phyloP scores from a whole-genome alignment of 2,888 invertebrate species.

The Calliphora vomitoria region DNA sequence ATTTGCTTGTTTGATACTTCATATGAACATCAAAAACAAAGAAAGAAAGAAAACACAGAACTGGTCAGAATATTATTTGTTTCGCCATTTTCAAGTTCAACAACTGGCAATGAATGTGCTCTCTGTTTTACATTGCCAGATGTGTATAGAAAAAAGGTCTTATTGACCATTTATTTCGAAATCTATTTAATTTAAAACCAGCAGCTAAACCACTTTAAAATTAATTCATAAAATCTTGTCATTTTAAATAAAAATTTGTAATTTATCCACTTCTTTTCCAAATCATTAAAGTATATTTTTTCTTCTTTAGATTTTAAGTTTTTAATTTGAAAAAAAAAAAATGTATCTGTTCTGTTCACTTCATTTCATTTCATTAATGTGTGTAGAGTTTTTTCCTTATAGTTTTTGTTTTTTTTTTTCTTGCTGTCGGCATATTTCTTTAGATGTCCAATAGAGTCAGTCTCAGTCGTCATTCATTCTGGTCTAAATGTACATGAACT shows the following conservation, averaged over 20 bases:
- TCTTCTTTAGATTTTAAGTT: not conserved
- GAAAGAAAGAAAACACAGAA: not conserved
- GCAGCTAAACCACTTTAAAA: not conserved
- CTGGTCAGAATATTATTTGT: not conserved
- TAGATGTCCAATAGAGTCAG: conserved; percentile 57
- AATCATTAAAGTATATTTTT: not conserved
- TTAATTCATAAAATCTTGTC: conserved; percentile 2
- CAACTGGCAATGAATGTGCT: conserved; percentile 1
- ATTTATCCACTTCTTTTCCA: conserved; percentile 21
- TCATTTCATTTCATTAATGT: conserved; percentile 49
- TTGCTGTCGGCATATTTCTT: conserved; percentile 47
- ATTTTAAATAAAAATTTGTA: conserved; percentile 33
- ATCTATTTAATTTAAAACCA: not conserved
- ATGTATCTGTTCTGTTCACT: conserved; percentile 25
- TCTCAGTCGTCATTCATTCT: conserved; percentile 46
- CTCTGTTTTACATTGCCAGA: not conserved
- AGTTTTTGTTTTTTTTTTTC: conserved; percentile 2
- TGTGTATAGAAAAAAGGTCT: not conserved
- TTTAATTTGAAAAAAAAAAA: not conserved
- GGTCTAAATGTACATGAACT: conserved; percentile 49
- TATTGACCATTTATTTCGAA: conserved; percentile 3
- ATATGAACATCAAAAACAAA: not conserved
- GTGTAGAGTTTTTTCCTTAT: conserved; percentile 1
- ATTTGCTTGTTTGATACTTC: too few species aligned
- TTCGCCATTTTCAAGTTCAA: conserved; percentile 26